Percentiles rank a stretch among this genome's conserved stretches.
Conservation (phyloP, 2,797 vertebrate genomes). For the Coccyzus lansbergi region DNA sequence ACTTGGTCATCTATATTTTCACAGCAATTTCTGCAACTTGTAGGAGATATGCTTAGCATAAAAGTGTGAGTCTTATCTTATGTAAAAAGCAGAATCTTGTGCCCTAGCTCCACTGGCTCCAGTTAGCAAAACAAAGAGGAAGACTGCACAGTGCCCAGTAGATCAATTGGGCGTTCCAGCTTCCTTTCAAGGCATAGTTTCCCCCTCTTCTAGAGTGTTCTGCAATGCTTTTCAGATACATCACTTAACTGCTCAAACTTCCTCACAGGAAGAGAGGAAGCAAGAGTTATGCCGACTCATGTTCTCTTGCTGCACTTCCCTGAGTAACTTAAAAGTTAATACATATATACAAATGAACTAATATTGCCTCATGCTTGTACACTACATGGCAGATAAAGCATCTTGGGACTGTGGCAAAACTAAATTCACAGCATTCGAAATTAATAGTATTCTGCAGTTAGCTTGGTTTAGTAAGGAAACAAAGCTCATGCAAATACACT, state of each 20-base stretch:
- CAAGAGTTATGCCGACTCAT: not conserved
- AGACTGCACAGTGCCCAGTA: not conserved
- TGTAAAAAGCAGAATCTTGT: not conserved
- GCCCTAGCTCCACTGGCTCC: not conserved
- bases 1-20: not conserved
- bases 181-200: not conserved
- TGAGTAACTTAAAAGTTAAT: not conserved
- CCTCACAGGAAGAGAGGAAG: not conserved
- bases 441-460: not conserved
- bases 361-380: not conserved
- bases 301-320: not conserved
- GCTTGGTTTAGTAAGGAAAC: not conserved
- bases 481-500: not conserved
- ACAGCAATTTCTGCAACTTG: not conserved
- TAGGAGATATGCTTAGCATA: not conserved
- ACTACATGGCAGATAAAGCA: not conserved
- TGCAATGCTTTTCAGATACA: not conserved
- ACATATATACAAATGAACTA: not conserved
- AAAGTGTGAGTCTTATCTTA: not conserved
- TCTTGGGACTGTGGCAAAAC: not conserved
- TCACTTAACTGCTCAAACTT: not conserved
- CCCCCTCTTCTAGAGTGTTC: not conserved
- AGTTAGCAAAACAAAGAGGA: not conserved
- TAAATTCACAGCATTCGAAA: not conserved
- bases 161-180: not conserved